Evolutionary conservation across 2,888 invertebrate species (phyloP).

Genomic region (Mimas tiliae): DNA sequence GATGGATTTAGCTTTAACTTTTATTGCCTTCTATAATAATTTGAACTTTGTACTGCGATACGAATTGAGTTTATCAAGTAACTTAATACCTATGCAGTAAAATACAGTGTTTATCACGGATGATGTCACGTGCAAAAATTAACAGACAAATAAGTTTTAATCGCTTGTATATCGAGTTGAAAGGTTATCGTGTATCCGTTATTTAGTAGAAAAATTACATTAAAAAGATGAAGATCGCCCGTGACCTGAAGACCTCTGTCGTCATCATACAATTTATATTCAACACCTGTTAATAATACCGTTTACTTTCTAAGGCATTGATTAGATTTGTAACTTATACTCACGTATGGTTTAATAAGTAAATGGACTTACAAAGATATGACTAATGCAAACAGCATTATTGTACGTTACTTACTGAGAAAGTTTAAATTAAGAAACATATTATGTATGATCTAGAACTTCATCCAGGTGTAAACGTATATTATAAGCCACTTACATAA

Average conservation of each 20-base stretch:
- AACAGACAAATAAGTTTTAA: conserved; percentile 12
- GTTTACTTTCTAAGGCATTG: too few relatives aligned
- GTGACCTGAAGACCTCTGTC: conserved; percentile 11
- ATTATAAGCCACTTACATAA: too few relatives aligned
- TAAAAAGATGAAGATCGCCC: background rate
- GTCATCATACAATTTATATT: background rate
- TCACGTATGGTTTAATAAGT: too few relatives aligned
- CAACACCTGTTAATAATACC: background rate
- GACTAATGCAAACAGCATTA: too few relatives aligned
- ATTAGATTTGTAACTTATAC: too few relatives aligned
- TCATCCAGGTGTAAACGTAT: too few relatives aligned
- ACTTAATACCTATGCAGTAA: background rate
- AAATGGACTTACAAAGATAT: too few relatives aligned
- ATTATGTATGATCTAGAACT: too few relatives aligned
- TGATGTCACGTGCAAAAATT: conserved; percentile 8
- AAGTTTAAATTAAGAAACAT: too few relatives aligned
- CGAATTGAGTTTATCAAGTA: background rate
- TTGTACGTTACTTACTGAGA: too few relatives aligned
- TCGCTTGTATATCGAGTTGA: background rate
- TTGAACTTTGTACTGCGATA: background rate
- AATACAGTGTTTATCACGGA: conserved; percentile 5
- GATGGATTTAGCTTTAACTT: too few relatives aligned
- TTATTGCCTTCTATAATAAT: background rate
- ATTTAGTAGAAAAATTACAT: conserved; percentile 1
- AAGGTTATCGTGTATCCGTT: conserved; percentile 18